Evolutionary conservation across 1,140 invertebrate genomes (phyloP), one percentile per base, ranked within the genome.

Genomic region (Trachelipus rathkii): DNA sequence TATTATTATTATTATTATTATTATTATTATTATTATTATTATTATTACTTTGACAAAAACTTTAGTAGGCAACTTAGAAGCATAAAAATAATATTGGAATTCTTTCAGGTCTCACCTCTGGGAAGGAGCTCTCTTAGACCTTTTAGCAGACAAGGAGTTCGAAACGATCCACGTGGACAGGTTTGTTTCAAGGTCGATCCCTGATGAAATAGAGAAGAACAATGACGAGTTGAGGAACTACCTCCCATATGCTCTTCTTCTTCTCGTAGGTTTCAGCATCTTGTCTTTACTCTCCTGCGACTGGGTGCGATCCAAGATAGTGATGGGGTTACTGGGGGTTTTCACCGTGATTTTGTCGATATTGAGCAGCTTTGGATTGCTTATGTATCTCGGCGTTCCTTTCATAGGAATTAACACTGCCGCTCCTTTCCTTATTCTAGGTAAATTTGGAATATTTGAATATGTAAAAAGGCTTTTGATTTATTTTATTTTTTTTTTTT

Each of bases 281-380:
- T 81, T 84, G 0, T 84, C 91, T 0, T 91, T 90, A 82, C 92
- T 92, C 90, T 93, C 93, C 91, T 85, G 88, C 3, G 93, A 95
- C 83, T 92, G 92, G 89, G 92, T 94, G 50, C 89, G 93, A 53
- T 95, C 93, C 33, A 95, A 97, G 84, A 94, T 95, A 0, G 92
- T 92, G 89, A 86, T 98, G 5, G 95, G 95, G 0, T 86, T 97
- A n/a, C 88, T 95, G 70, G 96, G 95, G 1, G 96, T 97, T 81
- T 83, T 97, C 8, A 95, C 93, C 0, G 94, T 95, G 0, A 90
- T 90, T 0, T 91, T 97, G 89, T 95, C 94, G 13, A 96, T 95
- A 0, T 85, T 91, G 0, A 92, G 93, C 1, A 93, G 94, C 0
- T 97, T 98, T 82, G 96, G 96, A 66, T 85, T 95, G 53, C 92